phyloP scores from a whole-genome alignment of 2,888 invertebrate genomes.

The Thymelicus sylvestris region DNA sequence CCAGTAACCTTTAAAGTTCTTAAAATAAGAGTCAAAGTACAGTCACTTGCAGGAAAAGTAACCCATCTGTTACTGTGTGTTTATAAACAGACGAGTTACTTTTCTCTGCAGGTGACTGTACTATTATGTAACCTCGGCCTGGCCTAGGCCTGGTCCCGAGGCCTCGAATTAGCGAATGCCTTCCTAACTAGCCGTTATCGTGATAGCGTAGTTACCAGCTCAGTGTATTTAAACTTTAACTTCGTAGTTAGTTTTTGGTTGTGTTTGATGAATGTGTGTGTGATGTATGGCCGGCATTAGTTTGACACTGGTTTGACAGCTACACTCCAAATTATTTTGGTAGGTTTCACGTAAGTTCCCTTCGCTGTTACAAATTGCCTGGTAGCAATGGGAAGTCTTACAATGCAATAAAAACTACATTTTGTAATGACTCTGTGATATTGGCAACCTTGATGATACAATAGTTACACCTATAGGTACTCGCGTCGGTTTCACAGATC shows the following conservation, averaged over 20 bases:
- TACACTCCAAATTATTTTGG: neutral
- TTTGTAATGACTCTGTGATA: no score
- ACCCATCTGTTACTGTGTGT: no score
- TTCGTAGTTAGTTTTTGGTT: slow-evolving; percentile 39
- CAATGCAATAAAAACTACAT: no score
- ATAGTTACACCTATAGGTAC: no score
- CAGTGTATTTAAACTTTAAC: slow-evolving; percentile 43
- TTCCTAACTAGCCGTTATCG: slow-evolving; percentile 40
- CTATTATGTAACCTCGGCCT: slow-evolving; percentile 1
- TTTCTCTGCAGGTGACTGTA: no score
- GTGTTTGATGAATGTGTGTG: neutral
- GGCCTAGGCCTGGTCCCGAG: slow-evolving; percentile 1
- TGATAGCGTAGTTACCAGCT: slow-evolving; percentile 60
- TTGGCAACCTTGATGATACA: no score
- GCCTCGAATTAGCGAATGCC: slow-evolving; percentile 36
- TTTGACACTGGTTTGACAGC: neutral
- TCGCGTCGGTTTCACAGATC: no score
- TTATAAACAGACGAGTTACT: no score
- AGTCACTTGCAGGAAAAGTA: no score
- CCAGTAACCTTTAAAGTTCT: neutral
- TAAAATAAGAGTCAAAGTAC: neutral
- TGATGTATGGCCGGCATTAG: neutral
- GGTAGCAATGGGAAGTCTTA: no score
- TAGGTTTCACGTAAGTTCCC: no score
- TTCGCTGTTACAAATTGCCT: no score